Percentiles rank a stretch among this genome's conserved stretches.
Conservation (phyloP, 2,113 vertebrate genomes). For the Varanus komodoensis region DNA sequence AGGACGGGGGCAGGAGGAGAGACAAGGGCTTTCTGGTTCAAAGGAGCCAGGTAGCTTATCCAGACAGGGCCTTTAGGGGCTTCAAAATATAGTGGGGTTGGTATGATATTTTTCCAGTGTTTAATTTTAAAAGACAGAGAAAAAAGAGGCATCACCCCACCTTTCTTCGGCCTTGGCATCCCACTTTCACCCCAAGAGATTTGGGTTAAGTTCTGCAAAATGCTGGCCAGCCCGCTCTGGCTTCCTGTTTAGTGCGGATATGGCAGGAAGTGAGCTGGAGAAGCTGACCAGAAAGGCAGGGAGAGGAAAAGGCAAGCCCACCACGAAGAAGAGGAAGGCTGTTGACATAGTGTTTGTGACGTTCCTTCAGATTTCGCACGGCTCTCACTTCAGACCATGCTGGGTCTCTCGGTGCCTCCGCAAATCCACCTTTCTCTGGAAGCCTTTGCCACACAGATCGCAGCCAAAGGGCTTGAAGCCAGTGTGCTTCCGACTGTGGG, state of each 20-base stretch:
- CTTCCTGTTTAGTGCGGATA: slow-evolving; percentile 42
- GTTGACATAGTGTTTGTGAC: slow-evolving; percentile 77
- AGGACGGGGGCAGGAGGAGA: neutral
- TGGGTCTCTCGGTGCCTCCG: slow-evolving; percentile 96
- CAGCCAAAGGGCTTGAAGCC: slow-evolving; percentile 98
- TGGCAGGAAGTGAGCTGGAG: slow-evolving; percentile 32
- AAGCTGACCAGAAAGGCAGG: slow-evolving; percentile 2
- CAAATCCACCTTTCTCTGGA: slow-evolving; percentile 97
- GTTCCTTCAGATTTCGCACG: accelerated
- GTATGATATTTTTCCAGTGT: slow-evolving; percentile 67
- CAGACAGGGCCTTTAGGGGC: slow-evolving; percentile 41
- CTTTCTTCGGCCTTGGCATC: slow-evolving; percentile 45
- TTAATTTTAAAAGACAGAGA: slow-evolving; percentile 54
- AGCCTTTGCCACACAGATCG: slow-evolving; percentile 95
- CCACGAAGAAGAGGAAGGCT: slow-evolving; percentile 39
- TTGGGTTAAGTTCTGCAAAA: slow-evolving; percentile 35
- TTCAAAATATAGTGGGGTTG: slow-evolving; percentile 25
- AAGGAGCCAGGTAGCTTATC: slow-evolving; percentile 63
- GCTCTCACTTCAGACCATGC: slow-evolving; percentile 91
- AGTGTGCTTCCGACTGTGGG: slow-evolving; percentile 97
- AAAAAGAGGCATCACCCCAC: slow-evolving; percentile 11
- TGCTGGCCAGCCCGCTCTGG: slow-evolving; percentile 24
- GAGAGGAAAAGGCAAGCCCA: slow-evolving; percentile 18
- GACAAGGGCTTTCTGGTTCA: slow-evolving; percentile 51
- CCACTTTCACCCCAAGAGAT: slow-evolving; percentile 24